Base-by-base conservation (phyloP, 2,113 vertebrate species). In the Cryptotis parvus region DNA sequence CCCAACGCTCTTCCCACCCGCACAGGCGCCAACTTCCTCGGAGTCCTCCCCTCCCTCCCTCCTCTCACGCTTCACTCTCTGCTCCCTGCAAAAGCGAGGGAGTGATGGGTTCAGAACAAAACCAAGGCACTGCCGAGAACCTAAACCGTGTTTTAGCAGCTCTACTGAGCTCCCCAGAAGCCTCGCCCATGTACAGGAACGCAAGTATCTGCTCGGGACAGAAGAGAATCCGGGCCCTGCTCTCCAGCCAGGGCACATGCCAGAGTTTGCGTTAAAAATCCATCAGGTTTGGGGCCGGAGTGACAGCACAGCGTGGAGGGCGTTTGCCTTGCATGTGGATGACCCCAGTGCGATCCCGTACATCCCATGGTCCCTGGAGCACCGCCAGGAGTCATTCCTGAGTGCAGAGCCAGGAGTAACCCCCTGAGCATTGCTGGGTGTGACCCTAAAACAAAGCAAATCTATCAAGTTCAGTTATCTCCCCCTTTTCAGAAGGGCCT, bases 1-100 rank as follows among this genome's bases (percentile, higher is more conserved):
- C 22, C 27, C 16, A 26, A 2, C 20, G 26, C 31, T 24, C 1
- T 18, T 6, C 1, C 63, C 58, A 3, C 5, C 1, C 0, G 0
- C 2, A 10, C 8, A 1, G 12, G 58, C 18, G 9, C 43, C 39
- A 58, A 49, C 15, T 66, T 26, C 33, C 39, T 65, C 63, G 29
- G 3, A 3, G 0, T 74, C 29, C 15, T 8, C 4, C n/a, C 0
- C n/a, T 6, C n/a, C 0, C n/a, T 20, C 41, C 39, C 22, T 10
- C 29, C 43, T 39, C 75, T 2, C 49, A 7, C 27, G 2, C 14
- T 43, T 39, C 4, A 0, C 10, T 35, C 39, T 9, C 69, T 16
- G 0, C 3, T 6, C 37, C 9, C 15, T 65, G 29, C 0, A 58
- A 41, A 49, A 14, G 10, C 9, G 6, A 11, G 29, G 14, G 35